Evolutionary conservation across 2,888 invertebrate genomes (phyloP).

Genomic region (Entomobrya proxima): DNA sequence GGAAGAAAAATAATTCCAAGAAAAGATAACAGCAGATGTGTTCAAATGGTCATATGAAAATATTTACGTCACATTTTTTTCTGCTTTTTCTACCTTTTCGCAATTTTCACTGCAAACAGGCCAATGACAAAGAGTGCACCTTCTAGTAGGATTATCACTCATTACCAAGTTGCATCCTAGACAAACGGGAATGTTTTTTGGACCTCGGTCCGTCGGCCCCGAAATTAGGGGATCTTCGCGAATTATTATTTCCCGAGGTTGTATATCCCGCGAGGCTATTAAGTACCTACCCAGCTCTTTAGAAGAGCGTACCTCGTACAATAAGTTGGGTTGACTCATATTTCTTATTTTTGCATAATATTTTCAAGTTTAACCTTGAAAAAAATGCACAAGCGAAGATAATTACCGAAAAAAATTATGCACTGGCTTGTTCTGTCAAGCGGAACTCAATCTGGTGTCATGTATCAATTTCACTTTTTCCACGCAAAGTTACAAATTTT

Average conservation of each 20-base stretch:
- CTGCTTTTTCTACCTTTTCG: slow-evolving; percentile 46
- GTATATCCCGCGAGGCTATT: slow-evolving; percentile 67
- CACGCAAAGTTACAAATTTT: background rate
- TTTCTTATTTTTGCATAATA: too few relatives aligned
- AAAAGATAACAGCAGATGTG: background rate
- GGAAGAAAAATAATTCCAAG: background rate
- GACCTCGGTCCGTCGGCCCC: slow-evolving; percentile 66
- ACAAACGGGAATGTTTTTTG: slow-evolving; percentile 64
- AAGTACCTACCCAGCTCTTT: slow-evolving; percentile 70
- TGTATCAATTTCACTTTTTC: background rate
- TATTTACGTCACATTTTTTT: background rate
- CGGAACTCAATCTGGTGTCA: background rate
- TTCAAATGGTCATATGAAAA: background rate
- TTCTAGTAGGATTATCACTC: slow-evolving; percentile 48
- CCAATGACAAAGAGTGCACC: slow-evolving; percentile 68
- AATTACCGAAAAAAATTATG: background rate
- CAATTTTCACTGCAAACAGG: slow-evolving; percentile 66
- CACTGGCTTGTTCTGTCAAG: background rate
- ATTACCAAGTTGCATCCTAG: slow-evolving; percentile 65
- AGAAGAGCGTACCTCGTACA: slow-evolving; percentile 52
- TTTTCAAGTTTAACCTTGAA: background rate
- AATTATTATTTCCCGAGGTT: slow-evolving; percentile 68
- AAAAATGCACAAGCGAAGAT: background rate
- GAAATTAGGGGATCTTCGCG: slow-evolving; percentile 68
- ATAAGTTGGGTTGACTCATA: slow-evolving; percentile 14